phyloP scores from a whole-genome alignment of 2,113 vertebrate species.

The Chamaea fasciata region DNA sequence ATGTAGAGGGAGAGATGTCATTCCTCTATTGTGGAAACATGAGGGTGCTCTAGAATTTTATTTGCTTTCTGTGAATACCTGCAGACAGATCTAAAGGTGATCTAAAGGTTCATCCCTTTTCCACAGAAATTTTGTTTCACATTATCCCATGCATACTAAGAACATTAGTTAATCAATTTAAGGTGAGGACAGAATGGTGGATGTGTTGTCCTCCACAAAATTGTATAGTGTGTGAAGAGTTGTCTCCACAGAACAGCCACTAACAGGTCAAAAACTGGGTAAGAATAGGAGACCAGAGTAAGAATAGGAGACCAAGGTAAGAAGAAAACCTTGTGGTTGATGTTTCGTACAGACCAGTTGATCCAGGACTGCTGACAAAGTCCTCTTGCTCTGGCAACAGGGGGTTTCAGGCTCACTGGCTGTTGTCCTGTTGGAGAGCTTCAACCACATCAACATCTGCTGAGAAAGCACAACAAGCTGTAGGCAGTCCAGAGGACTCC shows the following conservation, averaged over 20 bases:
- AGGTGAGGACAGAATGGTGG: not conserved
- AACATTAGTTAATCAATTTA: not conserved
- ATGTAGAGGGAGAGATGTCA: not conserved
- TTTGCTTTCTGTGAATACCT: not conserved
- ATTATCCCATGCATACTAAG: not conserved
- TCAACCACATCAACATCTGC: not conserved
- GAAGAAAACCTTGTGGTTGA: not conserved
- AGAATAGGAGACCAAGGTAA: not conserved
- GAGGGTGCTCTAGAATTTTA: not conserved
- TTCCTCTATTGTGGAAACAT: not conserved
- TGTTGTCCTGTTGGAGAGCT: not conserved
- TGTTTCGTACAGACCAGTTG: not conserved
- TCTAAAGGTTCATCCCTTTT: not conserved
- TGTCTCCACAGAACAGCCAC: not conserved
- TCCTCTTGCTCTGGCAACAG: not conserved
- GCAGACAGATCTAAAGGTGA: not conserved
- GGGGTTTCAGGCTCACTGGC: accelerated
- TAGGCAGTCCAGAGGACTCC: not conserved
- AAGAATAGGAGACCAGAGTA: not conserved
- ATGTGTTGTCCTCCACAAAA: not conserved
- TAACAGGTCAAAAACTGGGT: not conserved
- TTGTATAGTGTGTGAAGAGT: not conserved
- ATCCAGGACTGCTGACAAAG: not conserved
- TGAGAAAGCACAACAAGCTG: not conserved
- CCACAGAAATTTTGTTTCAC: not conserved